Percentiles rank a stretch among this genome's conserved stretches.
Evolutionary conservation across 2,797 vertebrate species (phyloP).

Genomic region (Anguilla marmorata): DNA sequence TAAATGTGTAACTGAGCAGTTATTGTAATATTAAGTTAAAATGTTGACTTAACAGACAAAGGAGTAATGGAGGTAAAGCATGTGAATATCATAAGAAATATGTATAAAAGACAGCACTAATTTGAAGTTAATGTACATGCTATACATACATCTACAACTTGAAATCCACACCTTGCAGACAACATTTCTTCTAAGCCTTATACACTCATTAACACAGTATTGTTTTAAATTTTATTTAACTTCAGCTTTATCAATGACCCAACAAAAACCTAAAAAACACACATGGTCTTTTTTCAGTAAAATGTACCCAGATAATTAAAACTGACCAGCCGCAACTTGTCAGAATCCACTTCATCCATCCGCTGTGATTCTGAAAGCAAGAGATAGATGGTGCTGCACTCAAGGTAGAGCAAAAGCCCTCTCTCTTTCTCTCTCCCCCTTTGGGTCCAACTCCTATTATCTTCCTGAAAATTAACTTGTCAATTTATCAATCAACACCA

Average conservation of each 20-base stretch:
- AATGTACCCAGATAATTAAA: constrained; percentile 51
- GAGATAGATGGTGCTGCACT: constrained; percentile 98
- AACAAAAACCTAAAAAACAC: not conserved
- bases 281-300: constrained; percentile 25
- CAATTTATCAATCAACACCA: constrained; percentile 99
- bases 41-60: not conserved
- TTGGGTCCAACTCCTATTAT: constrained; percentile 95
- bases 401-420: constrained; percentile 81
- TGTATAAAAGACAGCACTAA: not conserved
- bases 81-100: not conserved
- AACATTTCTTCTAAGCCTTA: not conserved
- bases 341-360: constrained; percentile 44
- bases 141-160: not conserved
- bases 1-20: not conserved
- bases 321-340: constrained; percentile 54
- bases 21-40: not conserved
- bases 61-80: not conserved
- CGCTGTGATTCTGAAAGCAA: constrained; percentile 78
- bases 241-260: not conserved
- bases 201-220: not conserved
- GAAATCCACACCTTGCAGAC: not conserved
- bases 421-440: constrained; percentile 68
- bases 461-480: constrained; percentile 99
- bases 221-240: not conserved
- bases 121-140: not conserved